These are phyloP conservation scores for Chaetodon auriga DNA, from an alignment of 2,113 vertebrate genomes.

Conservation along the genomic window DNA sequence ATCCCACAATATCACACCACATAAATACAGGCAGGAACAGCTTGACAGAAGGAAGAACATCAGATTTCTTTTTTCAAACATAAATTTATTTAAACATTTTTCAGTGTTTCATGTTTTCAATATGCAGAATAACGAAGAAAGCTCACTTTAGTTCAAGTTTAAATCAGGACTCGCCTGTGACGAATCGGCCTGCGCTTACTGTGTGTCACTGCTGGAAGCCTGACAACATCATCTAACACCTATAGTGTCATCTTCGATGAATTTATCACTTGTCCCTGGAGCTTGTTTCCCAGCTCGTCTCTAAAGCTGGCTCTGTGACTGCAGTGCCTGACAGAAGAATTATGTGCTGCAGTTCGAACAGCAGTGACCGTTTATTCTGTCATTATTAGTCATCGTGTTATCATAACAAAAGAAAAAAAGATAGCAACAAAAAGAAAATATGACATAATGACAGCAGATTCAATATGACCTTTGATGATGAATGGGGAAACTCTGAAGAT, in stretches of 20 bases:
- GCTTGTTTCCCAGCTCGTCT: neutral
- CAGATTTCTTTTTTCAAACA: too few relatives aligned
- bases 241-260: neutral
- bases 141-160: neutral
- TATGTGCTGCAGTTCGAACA: neutral
- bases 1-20: neutral
- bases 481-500: neutral
- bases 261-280: neutral
- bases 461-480: neutral
- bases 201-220: neutral
- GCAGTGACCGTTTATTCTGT: neutral
- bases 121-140: neutral
- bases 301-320: neutral
- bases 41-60: neutral
- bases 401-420: neutral
- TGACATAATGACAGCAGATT: neutral
- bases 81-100: neutral
- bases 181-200: neutral
- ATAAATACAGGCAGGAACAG: neutral
- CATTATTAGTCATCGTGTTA: neutral
- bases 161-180: neutral
- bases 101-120: too few relatives aligned
- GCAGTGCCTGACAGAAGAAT: neutral
- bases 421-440: constrained; percentile 22
- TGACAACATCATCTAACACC: neutral